A percentile compares a stretch with the other conserved stretches of the same genome.
phyloP scores from a whole-genome alignment of 2,888 invertebrate species.

The Lysandra bellargus region DNA sequence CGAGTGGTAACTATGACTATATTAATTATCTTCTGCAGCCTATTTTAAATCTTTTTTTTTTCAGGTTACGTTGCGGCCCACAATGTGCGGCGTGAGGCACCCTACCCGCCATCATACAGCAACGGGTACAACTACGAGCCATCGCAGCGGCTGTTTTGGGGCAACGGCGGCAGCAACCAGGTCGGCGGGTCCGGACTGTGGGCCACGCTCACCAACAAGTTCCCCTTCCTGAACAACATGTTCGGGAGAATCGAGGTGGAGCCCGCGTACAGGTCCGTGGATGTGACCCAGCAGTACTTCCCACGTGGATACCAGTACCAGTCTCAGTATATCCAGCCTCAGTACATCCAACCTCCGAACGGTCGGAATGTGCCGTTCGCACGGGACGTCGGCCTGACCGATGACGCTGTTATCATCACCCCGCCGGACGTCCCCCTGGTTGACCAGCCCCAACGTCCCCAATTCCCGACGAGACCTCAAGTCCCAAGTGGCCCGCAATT shows the following conservation, averaged over 20 bases:
- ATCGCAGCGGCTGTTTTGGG: slow-evolving; percentile 70
- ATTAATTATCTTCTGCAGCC: not conserved
- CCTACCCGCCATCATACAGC: slow-evolving; percentile 53
- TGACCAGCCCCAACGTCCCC: slow-evolving; percentile 37
- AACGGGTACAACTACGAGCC: slow-evolving; percentile 48
- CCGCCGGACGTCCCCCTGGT: slow-evolving; percentile 65
- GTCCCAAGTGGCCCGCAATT: not conserved
- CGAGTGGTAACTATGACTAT: not conserved
- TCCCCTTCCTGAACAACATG: slow-evolving; percentile 68
- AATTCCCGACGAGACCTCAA: slow-evolving; percentile 10
- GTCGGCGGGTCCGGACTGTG: slow-evolving; percentile 71
- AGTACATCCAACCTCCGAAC: slow-evolving; percentile 46
- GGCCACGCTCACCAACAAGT: slow-evolving; percentile 70
- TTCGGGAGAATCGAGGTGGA: slow-evolving; percentile 69
- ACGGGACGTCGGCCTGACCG: slow-evolving; percentile 69
- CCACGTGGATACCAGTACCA: slow-evolving; percentile 23
- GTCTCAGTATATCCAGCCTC: slow-evolving; percentile 42
- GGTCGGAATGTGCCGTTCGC: slow-evolving; percentile 54
- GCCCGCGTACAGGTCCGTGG: slow-evolving; percentile 19
- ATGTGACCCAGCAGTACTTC: slow-evolving; percentile 17
- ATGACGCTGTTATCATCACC: slow-evolving; percentile 72
- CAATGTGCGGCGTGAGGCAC: slow-evolving; percentile 62
- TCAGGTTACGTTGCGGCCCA: slow-evolving; percentile 65
- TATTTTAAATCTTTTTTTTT: slow-evolving; percentile 33
- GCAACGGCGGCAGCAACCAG: slow-evolving; percentile 66